Base-by-base conservation (phyloP, 2,888 invertebrate species). In the Yponomeuta sedellus region DNA sequence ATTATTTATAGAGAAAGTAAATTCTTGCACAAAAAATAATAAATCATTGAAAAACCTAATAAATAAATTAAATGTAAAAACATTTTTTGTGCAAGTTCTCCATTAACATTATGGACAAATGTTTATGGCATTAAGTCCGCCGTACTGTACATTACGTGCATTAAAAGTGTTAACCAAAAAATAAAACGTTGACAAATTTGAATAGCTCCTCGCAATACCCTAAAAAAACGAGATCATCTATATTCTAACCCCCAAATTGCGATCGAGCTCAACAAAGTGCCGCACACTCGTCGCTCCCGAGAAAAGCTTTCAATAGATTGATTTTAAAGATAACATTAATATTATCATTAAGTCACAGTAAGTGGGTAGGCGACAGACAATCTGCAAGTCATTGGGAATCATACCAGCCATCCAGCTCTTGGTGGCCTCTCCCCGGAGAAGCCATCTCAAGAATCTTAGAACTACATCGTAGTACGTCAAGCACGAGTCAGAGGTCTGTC, bases 331-430 rank as follows among this genome's bases (percentile, higher is more conserved):
- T 85, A 88, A 83, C 80, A 86, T 86, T 86, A 88, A 88, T 88
- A 87, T 86, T 88, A 85, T 88, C 88, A 88, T 89, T 90, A 87
- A 78, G 66, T 34, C 64, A 19, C 73, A 78, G 83, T 79, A 86
- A 88, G 90, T 88, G 85, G 84, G 82, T 77, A 83, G 84, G 84
- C 87, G 88, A 90, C 89, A 88, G 77, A 78, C 74, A 81, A 85
- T 81, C 75, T 67, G 82, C 89, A 71, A 86, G 90, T 91, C 90
- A 91, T 78, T 71, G 44, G 20, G 34, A 20, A 66, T 66, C 66
- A 71, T 73, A 67, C 66, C 69, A n/a, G 52, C 22, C 10, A 16
- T 11, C 64, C 64, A 56, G 16, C 40, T 1, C n/a, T 10, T 10
- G n/a, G 12, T 6, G 64, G 56, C 5, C 64, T 56, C 12, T 52